These are phyloP conservation scores for Sebastes goodei DNA, from an alignment of 2,797 vertebrate genomes.

Conservation along the genomic window DNA sequence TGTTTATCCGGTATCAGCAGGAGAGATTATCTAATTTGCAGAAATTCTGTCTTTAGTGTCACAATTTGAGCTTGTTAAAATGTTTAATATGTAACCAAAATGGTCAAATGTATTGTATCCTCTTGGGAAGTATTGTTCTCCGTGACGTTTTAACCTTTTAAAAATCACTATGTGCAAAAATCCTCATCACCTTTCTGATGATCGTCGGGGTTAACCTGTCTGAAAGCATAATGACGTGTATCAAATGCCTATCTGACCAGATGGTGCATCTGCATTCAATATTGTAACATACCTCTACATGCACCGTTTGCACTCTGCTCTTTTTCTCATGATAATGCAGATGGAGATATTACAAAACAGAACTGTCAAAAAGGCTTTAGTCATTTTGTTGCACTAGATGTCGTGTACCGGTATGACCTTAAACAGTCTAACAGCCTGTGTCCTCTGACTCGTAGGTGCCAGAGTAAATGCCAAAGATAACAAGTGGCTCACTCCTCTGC, in stretches of 20 bases:
- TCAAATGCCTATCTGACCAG: neutral
- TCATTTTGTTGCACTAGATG: neutral
- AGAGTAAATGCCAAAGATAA: slow-evolving; percentile 99
- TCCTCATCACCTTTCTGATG: neutral
- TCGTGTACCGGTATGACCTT: neutral
- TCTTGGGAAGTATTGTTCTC: neutral
- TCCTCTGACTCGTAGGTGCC: slow-evolving; percentile 86
- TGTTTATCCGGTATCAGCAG: neutral
- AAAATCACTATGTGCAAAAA: neutral
- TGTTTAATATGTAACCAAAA: neutral
- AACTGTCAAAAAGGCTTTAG: neutral
- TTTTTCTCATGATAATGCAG: neutral
- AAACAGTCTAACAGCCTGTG: slow-evolving; percentile 8
- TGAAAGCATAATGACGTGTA: neutral
- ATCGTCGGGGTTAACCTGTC: neutral
- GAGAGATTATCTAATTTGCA: neutral
- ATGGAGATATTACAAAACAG: neutral
- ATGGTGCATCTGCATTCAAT: slow-evolving; percentile 30
- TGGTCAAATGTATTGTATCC: neutral
- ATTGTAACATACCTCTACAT: neutral
- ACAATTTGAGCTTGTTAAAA: neutral
- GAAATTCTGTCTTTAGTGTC: neutral
- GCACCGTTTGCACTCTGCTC: neutral
- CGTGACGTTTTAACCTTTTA: neutral
- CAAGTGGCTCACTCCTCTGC: slow-evolving; percentile 99